Base-by-base conservation (phyloP, 2,113 vertebrate genomes). In the Manacus vitellinus region DNA sequence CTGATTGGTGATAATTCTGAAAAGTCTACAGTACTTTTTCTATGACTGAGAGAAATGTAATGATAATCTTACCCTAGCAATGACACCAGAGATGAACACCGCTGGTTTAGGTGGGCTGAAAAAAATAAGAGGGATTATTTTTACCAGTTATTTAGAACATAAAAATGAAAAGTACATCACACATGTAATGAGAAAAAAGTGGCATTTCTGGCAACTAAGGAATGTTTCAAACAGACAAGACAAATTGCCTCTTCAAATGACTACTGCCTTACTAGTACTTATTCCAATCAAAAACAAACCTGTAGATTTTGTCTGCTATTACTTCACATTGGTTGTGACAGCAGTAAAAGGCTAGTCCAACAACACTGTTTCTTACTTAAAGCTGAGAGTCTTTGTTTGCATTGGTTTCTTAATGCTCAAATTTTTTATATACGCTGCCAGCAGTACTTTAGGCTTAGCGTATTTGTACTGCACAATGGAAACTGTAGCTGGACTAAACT, bases 31-130 rank as follows among this genome's bases (percentile, higher is more conserved):
- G 39, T 62, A 37, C 41, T 59, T 68, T 73, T 80, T 58, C 37
- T 72, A 27, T 6, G 30, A 81, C 12, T 77, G 46, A 43, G 70
- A 91, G 25, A 73, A 92, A 84, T 67, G 20, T 83, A 91, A 83
- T 15, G 21, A 47, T 46, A 82, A 80, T 89, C 98, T 98, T 99
- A 99, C 99, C 99, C 99, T 99, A 93, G 99, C 99, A 88, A 99
- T 97, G 76, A 99, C 99, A 92, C 99, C 99, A 33, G 99, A 99
- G 97, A 99, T 99, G 94, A 99, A 98, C 89, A 99, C 98, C 0
- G 98, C 98, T 54, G 97, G 98, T 92, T 99, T 99, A 49, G 99
- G 99, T 24, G 98, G 99, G 91, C 99, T 99, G 96, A 65, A 95
- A 96, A 92, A 89, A 97, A 88, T 9, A 94, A 95, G 71, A 95